phyloP scores from a whole-genome alignment of 2,113 vertebrate genomes.

The Chamaetylas fuelleborni region DNA sequence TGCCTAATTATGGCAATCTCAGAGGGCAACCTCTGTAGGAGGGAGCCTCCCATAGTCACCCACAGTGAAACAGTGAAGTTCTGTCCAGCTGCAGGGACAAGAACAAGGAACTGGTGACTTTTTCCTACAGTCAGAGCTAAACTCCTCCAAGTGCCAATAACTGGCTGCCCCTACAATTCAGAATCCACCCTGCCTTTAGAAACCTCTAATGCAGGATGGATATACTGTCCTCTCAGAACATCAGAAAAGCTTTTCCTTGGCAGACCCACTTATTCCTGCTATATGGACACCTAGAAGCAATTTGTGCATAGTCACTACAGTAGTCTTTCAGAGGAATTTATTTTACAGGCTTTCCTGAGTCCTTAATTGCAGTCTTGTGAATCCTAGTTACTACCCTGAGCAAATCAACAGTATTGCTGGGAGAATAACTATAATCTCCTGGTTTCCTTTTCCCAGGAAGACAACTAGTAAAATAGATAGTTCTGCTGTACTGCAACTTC shows the following conservation, averaged over 20 bases:
- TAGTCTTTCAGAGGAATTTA: background rate
- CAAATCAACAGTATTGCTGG: constrained; percentile 3
- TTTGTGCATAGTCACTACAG: background rate
- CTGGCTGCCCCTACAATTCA: background rate
- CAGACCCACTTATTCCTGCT: background rate
- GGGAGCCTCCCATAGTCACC: background rate
- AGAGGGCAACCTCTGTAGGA: background rate
- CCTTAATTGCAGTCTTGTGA: constrained; percentile 16
- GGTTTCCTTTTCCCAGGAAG: constrained; percentile 25
- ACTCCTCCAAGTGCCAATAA: background rate
- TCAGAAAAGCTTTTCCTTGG: background rate
- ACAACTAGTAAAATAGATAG: constrained; percentile 29
- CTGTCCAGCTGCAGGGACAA: background rate
- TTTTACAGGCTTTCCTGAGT: background rate
- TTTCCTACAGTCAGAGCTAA: background rate
- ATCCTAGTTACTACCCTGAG: constrained; percentile 20
- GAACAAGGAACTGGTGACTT: background rate
- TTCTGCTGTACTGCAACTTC: constrained; percentile 13
- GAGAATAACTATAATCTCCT: constrained; percentile 45
- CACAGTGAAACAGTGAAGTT: background rate
- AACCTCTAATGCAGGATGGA: background rate
- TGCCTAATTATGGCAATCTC: rapidly evolving
- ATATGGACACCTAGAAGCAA: background rate
- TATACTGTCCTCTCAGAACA: background rate
- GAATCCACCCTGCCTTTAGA: background rate